Base-by-base conservation (phyloP, 2,888 invertebrate genomes). In the Macropis europaea region DNA sequence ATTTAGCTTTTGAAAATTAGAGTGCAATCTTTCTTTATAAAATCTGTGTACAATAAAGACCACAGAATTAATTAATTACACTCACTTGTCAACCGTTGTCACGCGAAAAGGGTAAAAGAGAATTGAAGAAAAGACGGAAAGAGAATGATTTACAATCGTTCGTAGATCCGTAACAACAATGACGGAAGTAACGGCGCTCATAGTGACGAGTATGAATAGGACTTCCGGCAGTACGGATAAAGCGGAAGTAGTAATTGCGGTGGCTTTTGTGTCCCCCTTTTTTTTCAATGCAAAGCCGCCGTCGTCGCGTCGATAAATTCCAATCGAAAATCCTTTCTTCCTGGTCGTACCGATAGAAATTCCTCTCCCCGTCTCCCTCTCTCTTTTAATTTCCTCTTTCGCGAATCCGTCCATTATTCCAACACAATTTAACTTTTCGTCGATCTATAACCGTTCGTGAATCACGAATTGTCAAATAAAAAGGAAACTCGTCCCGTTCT, bases 221-320 rank as follows among this genome's bases (percentile, higher is more conserved):
- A 79, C 83, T 82, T 85, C 85, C 83, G 80, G 76, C 52, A 73
- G 56, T 63, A 64, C 72, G 70, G 59, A 42, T 61, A 61, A 80
- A 82, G 40, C 82, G 82, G 85, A 83, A 85, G 76, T 73, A 59
- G 83, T 83, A 82, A 82, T 81, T 82, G 75, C 57, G 50, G 63
- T 42, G 67, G 56, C 77, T 73, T 81, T 82, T 82, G 80, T 82
- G 47, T 19, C 17, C 36, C 24, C 28, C 15, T 57, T 73, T 59
- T 66, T 28, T 52, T 22, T 45, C 22, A 34, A 7, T 38, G n/a
- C 11, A 26, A 45, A 17, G 17, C 17, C 36, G 34, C 50, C 24
- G 36, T n/a, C 34, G 48, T 28, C 63, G 38, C 52, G 30, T 36
- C 75, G 52, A 73, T 76, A 66, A 71, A 73, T 73, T 76, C 57